Percentiles rank a stretch among this genome's conserved stretches.
Evolutionary conservation across 2,113 vertebrate species (phyloP).

Genomic region (Acrocephalus kingi): DNA sequence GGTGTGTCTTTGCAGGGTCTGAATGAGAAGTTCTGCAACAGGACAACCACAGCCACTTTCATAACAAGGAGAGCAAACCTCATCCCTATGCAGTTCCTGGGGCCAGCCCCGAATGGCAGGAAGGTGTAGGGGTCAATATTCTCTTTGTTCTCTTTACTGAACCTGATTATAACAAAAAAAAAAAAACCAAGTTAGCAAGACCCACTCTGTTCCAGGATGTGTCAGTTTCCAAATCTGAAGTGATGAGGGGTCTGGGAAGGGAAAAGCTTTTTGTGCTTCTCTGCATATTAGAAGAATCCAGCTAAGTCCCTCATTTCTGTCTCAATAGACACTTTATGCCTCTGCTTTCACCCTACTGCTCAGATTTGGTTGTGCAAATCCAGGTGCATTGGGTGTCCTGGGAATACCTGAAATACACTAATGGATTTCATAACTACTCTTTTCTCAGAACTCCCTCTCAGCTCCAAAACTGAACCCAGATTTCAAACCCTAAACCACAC

Average conservation of each 20-base stretch:
- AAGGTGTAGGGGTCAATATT: conserved; percentile 72
- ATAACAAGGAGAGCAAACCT: conserved; percentile 77
- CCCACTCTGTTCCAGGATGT: background rate
- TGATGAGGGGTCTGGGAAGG: background rate
- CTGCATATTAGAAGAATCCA: background rate
- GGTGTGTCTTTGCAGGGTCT: conserved; percentile 78
- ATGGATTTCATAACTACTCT: background rate
- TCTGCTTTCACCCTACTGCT: background rate
- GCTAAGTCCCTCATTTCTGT: background rate
- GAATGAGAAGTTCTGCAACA: conserved; percentile 79
- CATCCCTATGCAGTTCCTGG: conserved; percentile 84
- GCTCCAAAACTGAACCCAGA: conserved; percentile 24
- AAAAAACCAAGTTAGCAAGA: background rate
- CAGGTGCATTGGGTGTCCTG: background rate
- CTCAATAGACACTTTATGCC: background rate
- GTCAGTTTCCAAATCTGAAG: background rate
- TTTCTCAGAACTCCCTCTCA: conserved; percentile 14
- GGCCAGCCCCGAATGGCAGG: conserved; percentile 82
- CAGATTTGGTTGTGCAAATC: background rate
- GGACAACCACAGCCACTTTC: conserved; percentile 72
- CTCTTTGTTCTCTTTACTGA: conserved; percentile 76
- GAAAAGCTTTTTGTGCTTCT: background rate
- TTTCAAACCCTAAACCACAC: conserved; percentile 42
- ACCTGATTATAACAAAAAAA: conserved; percentile 58
- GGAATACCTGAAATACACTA: background rate